A percentile compares a stretch with the other conserved stretches of the same genome.
Conservation (phyloP, 53 echinoderm and acorn worm genomes). For the Holothuria leucospilota region DNA sequence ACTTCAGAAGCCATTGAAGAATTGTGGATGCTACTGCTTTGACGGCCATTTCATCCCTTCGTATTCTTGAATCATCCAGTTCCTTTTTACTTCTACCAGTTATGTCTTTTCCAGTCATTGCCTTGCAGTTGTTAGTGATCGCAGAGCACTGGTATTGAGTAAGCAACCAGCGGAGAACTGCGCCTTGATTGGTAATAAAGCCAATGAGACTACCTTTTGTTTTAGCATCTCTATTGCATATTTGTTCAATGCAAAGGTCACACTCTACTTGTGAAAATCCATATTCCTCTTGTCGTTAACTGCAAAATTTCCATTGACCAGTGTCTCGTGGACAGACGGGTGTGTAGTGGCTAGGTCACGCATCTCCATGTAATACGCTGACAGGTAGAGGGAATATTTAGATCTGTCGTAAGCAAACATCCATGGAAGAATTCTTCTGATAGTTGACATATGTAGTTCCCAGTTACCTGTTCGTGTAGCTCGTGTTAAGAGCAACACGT, state of each 20-base stretch:
- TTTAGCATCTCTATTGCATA: conserved; percentile 60
- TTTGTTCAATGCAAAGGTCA: conserved; percentile 74
- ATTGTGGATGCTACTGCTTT: conserved; percentile 19
- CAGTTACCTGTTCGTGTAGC: conserved; percentile 63
- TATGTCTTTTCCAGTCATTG: conserved; percentile 38
- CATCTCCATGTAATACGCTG: conserved; percentile 69
- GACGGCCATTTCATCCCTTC: conserved; percentile 20
- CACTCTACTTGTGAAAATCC: conserved; percentile 72
- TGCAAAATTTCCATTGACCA: conserved; percentile 59
- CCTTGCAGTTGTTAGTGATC: conserved; percentile 48
- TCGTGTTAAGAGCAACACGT: conserved; percentile 41
- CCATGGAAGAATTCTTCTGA: conserved; percentile 63
- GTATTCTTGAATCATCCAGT: conserved; percentile 33
- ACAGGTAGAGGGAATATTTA: conserved; percentile 67
- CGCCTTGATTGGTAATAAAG: conserved; percentile 52
- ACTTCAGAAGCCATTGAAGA: conserved; percentile 25
- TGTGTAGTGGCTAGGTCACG: conserved; percentile 60
- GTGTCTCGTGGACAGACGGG: conserved; percentile 50
- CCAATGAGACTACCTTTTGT: conserved; percentile 62
- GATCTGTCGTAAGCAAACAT: conserved; percentile 66
- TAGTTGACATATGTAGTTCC: conserved; percentile 63
- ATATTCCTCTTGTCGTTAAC: conserved; percentile 72
- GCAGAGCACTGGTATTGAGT: conserved; percentile 54
- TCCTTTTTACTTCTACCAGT: conserved; percentile 28
- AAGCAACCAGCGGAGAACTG: conserved; percentile 60